Conservation (phyloP, 2,888 invertebrate genomes). For the Diplazon laetatorius region DNA sequence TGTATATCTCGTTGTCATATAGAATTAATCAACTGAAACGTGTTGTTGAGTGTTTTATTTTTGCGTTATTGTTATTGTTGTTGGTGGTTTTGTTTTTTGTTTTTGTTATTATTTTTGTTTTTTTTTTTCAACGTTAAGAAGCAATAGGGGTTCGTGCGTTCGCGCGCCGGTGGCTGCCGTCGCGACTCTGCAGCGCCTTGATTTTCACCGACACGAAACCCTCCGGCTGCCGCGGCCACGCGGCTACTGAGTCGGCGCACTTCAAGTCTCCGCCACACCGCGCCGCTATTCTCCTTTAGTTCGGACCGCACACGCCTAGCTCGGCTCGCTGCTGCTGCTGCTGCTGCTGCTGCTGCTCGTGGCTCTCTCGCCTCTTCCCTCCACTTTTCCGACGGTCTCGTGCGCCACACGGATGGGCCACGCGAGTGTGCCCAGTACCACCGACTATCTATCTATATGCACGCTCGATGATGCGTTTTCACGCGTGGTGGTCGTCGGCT, state of each 20-base stretch:
- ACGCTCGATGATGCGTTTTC: too few species aligned
- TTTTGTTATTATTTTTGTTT: slow-evolving; percentile 36
- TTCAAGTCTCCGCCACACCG: slow-evolving; percentile 66
- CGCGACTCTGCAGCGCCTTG: slow-evolving; percentile 82
- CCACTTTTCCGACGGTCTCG: too few species aligned
- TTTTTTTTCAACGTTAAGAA: slow-evolving; percentile 46
- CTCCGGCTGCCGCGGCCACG: slow-evolving; percentile 79
- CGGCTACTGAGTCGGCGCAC: slow-evolving; percentile 82
- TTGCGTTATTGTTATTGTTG: too few species aligned
- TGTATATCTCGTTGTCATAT: slow-evolving; percentile 12
- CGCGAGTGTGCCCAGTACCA: too few species aligned
- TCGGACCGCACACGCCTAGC: slow-evolving; percentile 64
- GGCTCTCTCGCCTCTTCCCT: slow-evolving; percentile 22
- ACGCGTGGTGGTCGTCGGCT: too few species aligned
- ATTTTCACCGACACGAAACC: slow-evolving; percentile 79
- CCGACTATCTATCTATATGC: too few species aligned
- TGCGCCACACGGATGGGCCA: too few species aligned
- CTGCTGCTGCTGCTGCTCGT: neutral
- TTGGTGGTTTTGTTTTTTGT: slow-evolving; percentile 21
- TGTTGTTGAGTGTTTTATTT: too few species aligned
- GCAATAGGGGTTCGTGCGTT: slow-evolving; percentile 75
- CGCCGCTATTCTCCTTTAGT: slow-evolving; percentile 67
- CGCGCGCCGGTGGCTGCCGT: slow-evolving; percentile 83
- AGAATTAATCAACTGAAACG: slow-evolving; percentile 16
- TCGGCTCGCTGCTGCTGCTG: slow-evolving; percentile 30